phyloP scores from a whole-genome alignment of 2,113 vertebrate genomes.

The Pithys albifrons region DNA sequence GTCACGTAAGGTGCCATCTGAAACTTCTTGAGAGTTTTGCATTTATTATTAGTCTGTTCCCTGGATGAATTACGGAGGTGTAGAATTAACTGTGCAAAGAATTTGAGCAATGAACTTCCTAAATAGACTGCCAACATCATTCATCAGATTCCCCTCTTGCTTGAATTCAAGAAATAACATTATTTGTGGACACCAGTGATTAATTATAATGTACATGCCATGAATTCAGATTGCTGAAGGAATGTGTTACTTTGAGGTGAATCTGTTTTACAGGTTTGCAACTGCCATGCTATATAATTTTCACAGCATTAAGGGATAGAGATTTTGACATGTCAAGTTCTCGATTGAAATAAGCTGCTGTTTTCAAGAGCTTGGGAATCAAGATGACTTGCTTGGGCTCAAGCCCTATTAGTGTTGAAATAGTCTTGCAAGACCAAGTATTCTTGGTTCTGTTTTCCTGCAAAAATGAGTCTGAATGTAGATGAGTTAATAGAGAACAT shows the following conservation, averaged over 20 bases:
- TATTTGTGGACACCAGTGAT: not conserved
- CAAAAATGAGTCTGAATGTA: not conserved
- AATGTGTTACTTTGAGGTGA: not conserved
- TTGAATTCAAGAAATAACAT: not conserved
- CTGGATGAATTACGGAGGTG: not conserved
- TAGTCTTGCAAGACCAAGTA: not conserved
- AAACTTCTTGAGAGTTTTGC: not conserved
- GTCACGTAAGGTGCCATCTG: accelerated
- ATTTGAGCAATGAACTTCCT: not conserved
- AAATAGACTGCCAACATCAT: not conserved
- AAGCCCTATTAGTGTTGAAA: not conserved
- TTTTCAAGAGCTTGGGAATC: not conserved
- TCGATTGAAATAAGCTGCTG: not conserved
- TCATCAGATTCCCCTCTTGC: not conserved
- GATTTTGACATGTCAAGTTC: not conserved
- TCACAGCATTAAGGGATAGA: not conserved
- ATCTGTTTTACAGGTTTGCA: not conserved
- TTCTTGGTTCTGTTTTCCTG: not conserved
- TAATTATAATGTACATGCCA: not conserved
- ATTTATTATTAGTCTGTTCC: not conserved
- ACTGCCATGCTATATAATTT: not conserved
- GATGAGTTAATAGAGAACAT: not conserved
- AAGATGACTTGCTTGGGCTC: not conserved
- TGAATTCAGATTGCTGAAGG: not conserved
- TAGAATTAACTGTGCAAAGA: not conserved